Conservation (phyloP, 2,888 invertebrate genomes). For the Pseudococcus longispinus region DNA sequence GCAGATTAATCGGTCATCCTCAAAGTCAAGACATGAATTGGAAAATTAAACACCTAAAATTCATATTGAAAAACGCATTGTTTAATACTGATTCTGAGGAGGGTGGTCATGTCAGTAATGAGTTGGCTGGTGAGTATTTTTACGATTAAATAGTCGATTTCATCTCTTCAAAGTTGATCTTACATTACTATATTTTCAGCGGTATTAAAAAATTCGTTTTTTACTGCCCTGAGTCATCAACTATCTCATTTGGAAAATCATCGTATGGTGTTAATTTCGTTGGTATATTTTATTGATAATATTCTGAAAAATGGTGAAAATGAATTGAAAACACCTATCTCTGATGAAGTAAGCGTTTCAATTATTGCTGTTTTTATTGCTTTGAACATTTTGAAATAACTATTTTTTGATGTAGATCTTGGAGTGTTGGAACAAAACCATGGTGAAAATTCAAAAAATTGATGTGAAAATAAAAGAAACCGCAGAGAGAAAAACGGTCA, state of each 20-base stretch:
- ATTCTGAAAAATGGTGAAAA: conserved; percentile 25
- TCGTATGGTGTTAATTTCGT: conserved; percentile 55
- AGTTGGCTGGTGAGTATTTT: conserved; percentile 48
- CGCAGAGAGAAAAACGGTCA: conserved; percentile 57
- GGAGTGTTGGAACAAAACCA: conserved; percentile 54
- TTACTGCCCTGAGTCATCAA: conserved; percentile 57
- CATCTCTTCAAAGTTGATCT: background rate
- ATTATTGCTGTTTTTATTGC: no score
- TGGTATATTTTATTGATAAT: conserved; percentile 56
- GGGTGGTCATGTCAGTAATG: conserved; percentile 57
- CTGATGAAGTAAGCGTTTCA: conserved; percentile 54
- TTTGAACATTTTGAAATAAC: background rate
- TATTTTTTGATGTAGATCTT: conserved; percentile 37
- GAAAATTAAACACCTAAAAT: conserved; percentile 58
- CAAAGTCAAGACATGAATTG: conserved; percentile 54
- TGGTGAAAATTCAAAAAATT: conserved; percentile 55
- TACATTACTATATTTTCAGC: background rate
- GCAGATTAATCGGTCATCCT: conserved; percentile 57
- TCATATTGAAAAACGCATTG: conserved; percentile 57
- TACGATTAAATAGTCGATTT: background rate
- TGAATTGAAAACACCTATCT: conserved; percentile 43
- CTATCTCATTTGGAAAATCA: conserved; percentile 57
- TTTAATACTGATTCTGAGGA: conserved; percentile 47
- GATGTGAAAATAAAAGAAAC: conserved; percentile 55
- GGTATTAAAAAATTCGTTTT: conserved; percentile 55